Evolutionary conservation across 1,140 invertebrate species (phyloP).

Genomic region (Ectropis grisescens): DNA sequence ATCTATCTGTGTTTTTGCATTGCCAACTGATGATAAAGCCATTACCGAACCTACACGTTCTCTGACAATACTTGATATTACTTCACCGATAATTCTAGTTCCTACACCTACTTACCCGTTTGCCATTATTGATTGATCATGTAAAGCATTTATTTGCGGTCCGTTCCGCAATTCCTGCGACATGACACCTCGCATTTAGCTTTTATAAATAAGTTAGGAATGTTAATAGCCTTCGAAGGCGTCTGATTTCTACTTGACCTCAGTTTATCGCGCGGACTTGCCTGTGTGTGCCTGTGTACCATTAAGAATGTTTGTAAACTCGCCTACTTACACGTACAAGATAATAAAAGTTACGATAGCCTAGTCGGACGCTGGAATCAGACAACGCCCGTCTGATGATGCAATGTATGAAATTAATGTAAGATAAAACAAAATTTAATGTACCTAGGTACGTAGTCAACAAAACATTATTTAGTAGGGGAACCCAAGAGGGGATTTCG

Average conservation of each 20-base stretch:
- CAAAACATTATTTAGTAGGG: too few relatives aligned
- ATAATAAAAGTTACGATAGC: conserved; percentile 28
- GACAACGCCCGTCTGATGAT: conserved; percentile 15
- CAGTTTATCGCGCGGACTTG: conserved; percentile 12
- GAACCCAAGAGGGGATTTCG: too few relatives aligned
- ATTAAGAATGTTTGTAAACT: conserved; percentile 17
- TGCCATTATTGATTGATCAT: too few relatives aligned
- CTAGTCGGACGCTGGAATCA: conserved; percentile 12
- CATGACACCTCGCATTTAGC: conserved; percentile 10
- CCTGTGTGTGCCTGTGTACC: conserved; percentile 19
- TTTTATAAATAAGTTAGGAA: conserved; percentile 25
- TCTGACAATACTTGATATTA: too few relatives aligned
- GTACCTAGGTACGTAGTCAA: too few relatives aligned
- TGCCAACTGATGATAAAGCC: too few relatives aligned
- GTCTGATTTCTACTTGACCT: conserved; percentile 37
- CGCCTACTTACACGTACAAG: conserved; percentile 9
- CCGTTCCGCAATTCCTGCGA: conserved; percentile 20
- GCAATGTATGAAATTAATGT: conserved; percentile 17
- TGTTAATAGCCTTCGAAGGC: conserved; percentile 33
- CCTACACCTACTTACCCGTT: too few relatives aligned
- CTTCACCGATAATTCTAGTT: too few relatives aligned
- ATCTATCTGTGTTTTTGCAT: too few relatives aligned
- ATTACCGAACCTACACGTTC: too few relatives aligned
- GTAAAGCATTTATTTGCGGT: too few relatives aligned
- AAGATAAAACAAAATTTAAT: too few relatives aligned